Conservation (phyloP, 92 coral and sea anemone species). For the Epizoanthus rinbou region DNA sequence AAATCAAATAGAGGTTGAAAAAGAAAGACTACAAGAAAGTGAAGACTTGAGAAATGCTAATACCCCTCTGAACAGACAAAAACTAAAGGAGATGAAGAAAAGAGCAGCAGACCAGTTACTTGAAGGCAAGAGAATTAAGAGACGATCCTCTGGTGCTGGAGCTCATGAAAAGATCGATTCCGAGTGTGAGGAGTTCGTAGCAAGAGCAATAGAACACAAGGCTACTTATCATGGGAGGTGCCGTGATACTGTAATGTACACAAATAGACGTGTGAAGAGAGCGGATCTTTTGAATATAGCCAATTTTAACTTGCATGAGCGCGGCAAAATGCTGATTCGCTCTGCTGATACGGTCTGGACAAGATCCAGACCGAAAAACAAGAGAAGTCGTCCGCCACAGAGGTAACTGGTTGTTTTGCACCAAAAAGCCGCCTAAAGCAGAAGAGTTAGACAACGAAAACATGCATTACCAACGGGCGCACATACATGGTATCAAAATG, state of each 20-base stretch:
- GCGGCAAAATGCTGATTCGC: conserved; percentile 33
- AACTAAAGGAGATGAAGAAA: too few relatives aligned
- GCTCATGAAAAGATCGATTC: too few relatives aligned
- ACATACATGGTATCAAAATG: conserved; percentile 24
- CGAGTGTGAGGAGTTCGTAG: background rate
- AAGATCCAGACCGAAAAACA: background rate
- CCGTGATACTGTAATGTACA: background rate
- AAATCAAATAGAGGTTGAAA: background rate
- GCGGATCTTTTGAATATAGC: conserved; percentile 16
- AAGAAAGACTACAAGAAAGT: too few relatives aligned
- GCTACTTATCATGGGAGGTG: background rate
- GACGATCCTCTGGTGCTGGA: too few relatives aligned
- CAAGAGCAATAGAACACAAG: conserved; percentile 3
- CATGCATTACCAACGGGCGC: conserved; percentile 44
- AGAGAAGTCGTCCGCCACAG: conserved; percentile 22
- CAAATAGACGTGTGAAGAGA: conserved; percentile 1
- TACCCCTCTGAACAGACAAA: too few relatives aligned
- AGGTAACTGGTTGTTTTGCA: conserved; percentile 45
- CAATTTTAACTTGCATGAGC: conserved; percentile 3
- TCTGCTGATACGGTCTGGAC: conserved; percentile 36
- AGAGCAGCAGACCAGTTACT: too few relatives aligned
- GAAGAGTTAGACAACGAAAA: conserved; percentile 38
- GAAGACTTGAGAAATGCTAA: too few relatives aligned
- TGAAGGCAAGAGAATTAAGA: too few relatives aligned
- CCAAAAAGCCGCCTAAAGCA: conserved; percentile 43